Conservation (phyloP, 2,113 vertebrate genomes). For the Pandion haliaetus region DNA sequence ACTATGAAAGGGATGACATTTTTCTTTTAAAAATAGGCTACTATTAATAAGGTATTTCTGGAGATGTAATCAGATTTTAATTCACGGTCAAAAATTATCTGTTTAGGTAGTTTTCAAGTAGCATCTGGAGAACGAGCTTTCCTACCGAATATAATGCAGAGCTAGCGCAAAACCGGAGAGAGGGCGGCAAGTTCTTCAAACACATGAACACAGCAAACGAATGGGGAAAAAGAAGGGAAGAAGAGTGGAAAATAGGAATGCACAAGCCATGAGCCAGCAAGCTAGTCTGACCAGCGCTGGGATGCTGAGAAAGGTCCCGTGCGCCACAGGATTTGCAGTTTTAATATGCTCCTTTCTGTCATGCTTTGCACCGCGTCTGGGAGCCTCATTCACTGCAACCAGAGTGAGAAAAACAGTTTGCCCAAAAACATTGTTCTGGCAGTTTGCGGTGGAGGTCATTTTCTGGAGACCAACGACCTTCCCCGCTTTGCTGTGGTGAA, state of each 20-base stretch:
- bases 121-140: neutral
- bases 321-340: neutral
- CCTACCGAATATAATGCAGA: neutral
- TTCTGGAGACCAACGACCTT: constrained; percentile 9
- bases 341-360: neutral
- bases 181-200: neutral
- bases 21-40: neutral
- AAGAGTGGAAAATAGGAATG: neutral
- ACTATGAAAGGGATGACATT: neutral
- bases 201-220: neutral
- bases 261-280: neutral
- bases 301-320: neutral
- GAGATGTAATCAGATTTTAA: neutral
- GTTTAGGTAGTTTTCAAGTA: neutral
- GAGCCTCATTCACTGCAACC: neutral
- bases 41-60: neutral
- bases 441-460: neutral
- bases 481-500: neutral
- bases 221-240: neutral
- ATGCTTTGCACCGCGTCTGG: neutral
- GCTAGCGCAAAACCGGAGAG: neutral
- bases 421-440: neutral
- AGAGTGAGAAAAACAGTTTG: neutral
- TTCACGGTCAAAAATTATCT: neutral
- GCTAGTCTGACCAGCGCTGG: neutral